Base-by-base conservation (phyloP, 2,888 invertebrate genomes). In the Blomia tropicalis region DNA sequence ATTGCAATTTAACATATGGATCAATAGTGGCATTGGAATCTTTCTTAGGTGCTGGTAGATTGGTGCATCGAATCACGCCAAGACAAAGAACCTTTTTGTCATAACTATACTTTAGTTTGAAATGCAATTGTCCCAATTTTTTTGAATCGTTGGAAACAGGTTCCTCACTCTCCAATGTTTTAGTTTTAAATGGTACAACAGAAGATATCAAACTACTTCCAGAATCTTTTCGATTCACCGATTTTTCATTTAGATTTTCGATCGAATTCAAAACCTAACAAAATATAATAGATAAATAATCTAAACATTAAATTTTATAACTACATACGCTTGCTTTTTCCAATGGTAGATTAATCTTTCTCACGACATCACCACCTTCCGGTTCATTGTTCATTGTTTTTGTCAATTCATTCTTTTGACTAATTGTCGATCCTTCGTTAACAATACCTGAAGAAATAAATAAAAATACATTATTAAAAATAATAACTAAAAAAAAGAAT, bases 1-100 rank as follows among this genome's bases (percentile, higher is more conserved):
- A 79, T 74, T 95, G 96, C 63, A 98, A 80, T 75, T 98, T 98
- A 41, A 98, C 92, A 75, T 98, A 98, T 0, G 96, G 96, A 78
- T 98, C 96, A 70, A 84, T 83, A 7, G 86, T 87, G 0, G 85
- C 85, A 7, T 84, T 78, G 68, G 80, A 81, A 0, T 84, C 83
- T 72, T 88, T 87, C 70, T 86, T 83, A 43, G 71, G 36, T 1
- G 84, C 85, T 1, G 92, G 92, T 56, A 95, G 77, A 43, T 87
- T 87, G 67, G 83, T 82, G 75, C 92, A 92, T 53, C 86, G 84
- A 43, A 90, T 84, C 69, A 95, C 89, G 0, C 87, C 91, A 23
- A 95, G 91, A 69, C 89, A 84, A 69, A 95, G 77, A 0, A 91
- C 89, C 70, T 83, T 87, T 73, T 90, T 87, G 72, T 91, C 90